phyloP scores from a whole-genome alignment of 2,888 invertebrate genomes.

The Lagria hirta region DNA sequence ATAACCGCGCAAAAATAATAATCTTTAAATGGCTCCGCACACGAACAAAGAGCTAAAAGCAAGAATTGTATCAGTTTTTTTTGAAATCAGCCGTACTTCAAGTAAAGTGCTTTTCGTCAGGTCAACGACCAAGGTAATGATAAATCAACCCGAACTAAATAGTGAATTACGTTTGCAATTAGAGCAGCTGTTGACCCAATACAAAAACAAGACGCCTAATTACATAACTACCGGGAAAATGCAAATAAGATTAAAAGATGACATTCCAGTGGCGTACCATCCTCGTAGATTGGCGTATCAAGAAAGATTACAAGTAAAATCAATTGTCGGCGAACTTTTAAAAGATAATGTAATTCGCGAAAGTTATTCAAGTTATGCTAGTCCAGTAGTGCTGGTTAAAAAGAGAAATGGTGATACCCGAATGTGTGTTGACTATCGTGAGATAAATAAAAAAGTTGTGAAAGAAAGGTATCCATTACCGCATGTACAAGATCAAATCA shows the following conservation, averaged over 20 bases:
- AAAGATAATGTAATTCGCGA: constrained; percentile 31
- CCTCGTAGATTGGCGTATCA: constrained; percentile 30
- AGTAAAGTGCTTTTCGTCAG: too few species aligned
- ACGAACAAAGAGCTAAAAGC: too few species aligned
- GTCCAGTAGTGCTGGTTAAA: constrained; percentile 31
- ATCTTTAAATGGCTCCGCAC: too few species aligned
- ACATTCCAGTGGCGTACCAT: constrained; percentile 23
- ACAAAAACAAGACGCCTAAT: constrained; percentile 21
- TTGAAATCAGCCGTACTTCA: too few species aligned
- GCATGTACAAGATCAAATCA: constrained; percentile 29
- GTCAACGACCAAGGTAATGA: too few species aligned
- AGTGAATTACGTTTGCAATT: constrained; percentile 10
- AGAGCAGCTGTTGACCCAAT: constrained; percentile 11
- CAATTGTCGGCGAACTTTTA: constrained; percentile 28
- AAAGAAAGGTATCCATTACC: constrained; percentile 33
- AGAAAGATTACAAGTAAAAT: constrained; percentile 29
- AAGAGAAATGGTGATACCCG: constrained; percentile 31
- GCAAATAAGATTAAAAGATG: constrained; percentile 23
- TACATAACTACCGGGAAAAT: constrained; percentile 26
- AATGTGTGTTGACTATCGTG: constrained; percentile 33
- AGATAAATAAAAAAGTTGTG: constrained; percentile 30
- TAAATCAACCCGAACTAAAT: constrained; percentile 7
- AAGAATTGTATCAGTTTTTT: too few species aligned
- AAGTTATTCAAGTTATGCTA: constrained; percentile 33
- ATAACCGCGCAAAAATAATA: too few species aligned